phyloP scores from a whole-genome alignment of 2,113 vertebrate species.

The Engystomops pustulosus region DNA sequence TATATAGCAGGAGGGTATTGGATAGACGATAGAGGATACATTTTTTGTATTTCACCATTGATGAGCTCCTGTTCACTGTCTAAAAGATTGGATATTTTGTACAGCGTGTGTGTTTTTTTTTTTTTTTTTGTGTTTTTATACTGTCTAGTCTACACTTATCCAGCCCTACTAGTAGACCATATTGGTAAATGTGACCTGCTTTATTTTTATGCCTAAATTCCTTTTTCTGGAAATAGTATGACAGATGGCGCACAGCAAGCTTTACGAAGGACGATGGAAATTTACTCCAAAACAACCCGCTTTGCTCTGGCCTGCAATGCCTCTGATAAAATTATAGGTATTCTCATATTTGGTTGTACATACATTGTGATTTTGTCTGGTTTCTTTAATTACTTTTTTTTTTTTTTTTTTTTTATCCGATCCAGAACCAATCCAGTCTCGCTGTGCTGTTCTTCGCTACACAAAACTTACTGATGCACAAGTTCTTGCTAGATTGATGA shows the following conservation, averaged over 20 bases:
- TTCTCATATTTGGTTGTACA: not conserved
- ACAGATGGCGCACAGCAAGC: slow-evolving; percentile 98
- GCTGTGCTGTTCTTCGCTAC: slow-evolving; percentile 95
- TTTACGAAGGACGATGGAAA: slow-evolving; percentile 95
- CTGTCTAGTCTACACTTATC: not conserved
- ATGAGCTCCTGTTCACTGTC: too few relatives aligned
- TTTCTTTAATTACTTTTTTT: not conserved
- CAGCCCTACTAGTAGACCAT: too few relatives aligned
- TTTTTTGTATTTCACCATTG: too few relatives aligned
- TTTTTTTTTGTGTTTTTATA: not conserved
- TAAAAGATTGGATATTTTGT: too few relatives aligned
- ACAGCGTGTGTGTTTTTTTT: too few relatives aligned
- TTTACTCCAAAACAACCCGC: slow-evolving; percentile 96
- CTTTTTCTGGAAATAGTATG: slow-evolving; percentile 78
- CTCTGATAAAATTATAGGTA: slow-evolving; percentile 95
- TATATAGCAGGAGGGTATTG: too few relatives aligned
- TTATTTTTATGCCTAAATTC: too few relatives aligned
- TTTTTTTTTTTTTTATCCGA: not conserved
- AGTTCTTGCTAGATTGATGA: slow-evolving; percentile 85
- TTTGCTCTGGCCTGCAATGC: slow-evolving; percentile 96
- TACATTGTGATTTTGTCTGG: not conserved
- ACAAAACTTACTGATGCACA: slow-evolving; percentile 91
- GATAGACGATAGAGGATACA: too few relatives aligned
- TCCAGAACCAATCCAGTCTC: slow-evolving; percentile 94
- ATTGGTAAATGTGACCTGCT: too few relatives aligned